Evolutionary conservation across 2,113 vertebrate genomes (phyloP).

Genomic region (Ptilorrhoa leucosticta): DNA sequence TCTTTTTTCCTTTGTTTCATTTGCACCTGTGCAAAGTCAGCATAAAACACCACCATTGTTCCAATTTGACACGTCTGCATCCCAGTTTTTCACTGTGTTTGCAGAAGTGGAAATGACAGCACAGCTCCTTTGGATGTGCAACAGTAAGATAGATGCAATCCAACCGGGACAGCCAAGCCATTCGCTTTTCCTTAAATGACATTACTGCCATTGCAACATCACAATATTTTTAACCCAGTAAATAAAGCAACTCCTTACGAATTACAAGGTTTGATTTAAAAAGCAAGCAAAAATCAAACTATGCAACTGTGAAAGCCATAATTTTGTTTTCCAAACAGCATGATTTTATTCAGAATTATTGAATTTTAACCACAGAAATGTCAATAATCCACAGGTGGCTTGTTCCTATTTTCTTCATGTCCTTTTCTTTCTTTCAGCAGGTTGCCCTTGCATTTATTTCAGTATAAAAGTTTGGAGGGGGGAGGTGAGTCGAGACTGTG

Average conservation of each 20-base stretch:
- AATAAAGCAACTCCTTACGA: not conserved
- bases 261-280: not conserved
- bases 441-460: not conserved
- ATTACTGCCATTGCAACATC: not conserved
- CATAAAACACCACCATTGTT: not conserved
- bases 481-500: too few relatives aligned
- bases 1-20: not conserved
- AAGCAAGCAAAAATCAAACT: not conserved
- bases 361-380: not conserved
- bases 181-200: not conserved
- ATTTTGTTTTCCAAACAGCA: not conserved
- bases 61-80: not conserved
- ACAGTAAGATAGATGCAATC: not conserved
- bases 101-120: not conserved
- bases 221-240: not conserved
- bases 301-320: not conserved
- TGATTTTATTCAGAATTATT: not conserved
- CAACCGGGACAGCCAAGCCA: not conserved
- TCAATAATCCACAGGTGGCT: not conserved
- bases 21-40: not conserved
- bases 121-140: not conserved
- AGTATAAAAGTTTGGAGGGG: not conserved
- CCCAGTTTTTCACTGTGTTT: not conserved
- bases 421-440: not conserved
- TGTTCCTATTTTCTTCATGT: not conserved